phyloP scores from a whole-genome alignment of 2,888 invertebrate genomes.

The Isoperla grammatica region DNA sequence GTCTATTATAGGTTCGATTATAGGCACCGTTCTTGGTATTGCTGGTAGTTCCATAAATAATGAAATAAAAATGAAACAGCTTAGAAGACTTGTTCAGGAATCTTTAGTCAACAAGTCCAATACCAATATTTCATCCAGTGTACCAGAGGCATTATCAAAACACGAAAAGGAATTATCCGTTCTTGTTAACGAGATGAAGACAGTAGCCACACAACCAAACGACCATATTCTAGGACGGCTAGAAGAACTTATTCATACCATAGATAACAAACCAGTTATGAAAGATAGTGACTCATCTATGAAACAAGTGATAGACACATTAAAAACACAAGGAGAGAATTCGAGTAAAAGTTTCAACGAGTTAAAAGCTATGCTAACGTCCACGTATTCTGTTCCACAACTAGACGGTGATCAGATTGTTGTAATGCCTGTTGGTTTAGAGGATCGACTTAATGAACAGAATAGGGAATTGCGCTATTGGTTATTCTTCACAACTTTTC shows the following conservation, averaged over 20 bases:
- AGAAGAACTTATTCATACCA: slow-evolving; percentile 7
- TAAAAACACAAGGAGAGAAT: neutral
- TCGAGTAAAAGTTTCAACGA: neutral
- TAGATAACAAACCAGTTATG: neutral
- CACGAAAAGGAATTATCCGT: slow-evolving; percentile 19
- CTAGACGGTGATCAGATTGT: slow-evolving; percentile 6
- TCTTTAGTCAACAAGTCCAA: slow-evolving; percentile 36
- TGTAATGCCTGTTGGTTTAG: slow-evolving; percentile 11
- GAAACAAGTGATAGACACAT: neutral
- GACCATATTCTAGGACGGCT: slow-evolving; percentile 10
- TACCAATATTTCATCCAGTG: neutral
- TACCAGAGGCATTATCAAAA: slow-evolving; percentile 19
- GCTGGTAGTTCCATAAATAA: slow-evolving; percentile 62
- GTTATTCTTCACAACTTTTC: no score
- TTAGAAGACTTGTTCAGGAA: slow-evolving; percentile 54
- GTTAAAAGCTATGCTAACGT: neutral
- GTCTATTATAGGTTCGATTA: slow-evolving; percentile 66
- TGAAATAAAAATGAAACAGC: slow-evolving; percentile 57
- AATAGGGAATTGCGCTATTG: neutral
- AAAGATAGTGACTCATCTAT: neutral
- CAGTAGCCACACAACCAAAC: slow-evolving; percentile 8
- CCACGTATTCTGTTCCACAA: neutral
- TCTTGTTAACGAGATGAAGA: slow-evolving; percentile 25
- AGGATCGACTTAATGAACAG: slow-evolving; percentile 13
- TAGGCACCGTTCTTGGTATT: slow-evolving; percentile 60